Base-by-base conservation (phyloP, 2,797 vertebrate genomes). In the Oreochromis mossambicus region DNA sequence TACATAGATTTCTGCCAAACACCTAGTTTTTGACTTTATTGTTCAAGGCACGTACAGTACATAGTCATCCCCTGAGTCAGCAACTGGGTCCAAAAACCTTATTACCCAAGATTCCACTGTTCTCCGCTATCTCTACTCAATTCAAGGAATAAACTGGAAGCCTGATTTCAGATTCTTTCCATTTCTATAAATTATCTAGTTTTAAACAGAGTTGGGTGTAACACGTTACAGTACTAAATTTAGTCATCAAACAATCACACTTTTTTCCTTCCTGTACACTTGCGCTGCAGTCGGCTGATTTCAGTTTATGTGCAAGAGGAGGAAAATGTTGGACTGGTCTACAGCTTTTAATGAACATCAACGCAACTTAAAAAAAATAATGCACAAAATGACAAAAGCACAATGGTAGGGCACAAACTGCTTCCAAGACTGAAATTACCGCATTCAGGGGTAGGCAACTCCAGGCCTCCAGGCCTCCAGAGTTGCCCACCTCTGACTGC, bases 151-250 rank as follows among this genome's bases (percentile, higher is more conserved):
- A 6, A 4, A 58, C 14, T 58, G 55, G 55, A 32, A 58, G 26
- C 55, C 55, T 58, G 15, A 58, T 58, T 58, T 58, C 56, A 34
- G 56, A 58, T 34, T 58, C 56, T 58, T 58, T 58, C 56, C 29
- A 34, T 58, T 32, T 58, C 26, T 34, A 58, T 58, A 32, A 19
- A 58, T 58, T 19, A 34, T 19, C 9, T 61, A 34, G 29, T 34
- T 61, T 34, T 61, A 61, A 61, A 61, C 9, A 34, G 56, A 61
- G 29, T 61, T 61, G 58, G 17, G 32, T 61, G 17, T 61, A 61
- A 34, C 2, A 34, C 2, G 0, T 61, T n/a, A n/a, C 56, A 0
- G 56, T 2, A 61, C 17, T 1, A 61, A 19, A 61, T 36, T 1
- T 36, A 61, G 9, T 63, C 6, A n/a, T 63, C 58, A 63, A n/a